phyloP scores from a whole-genome alignment of 1,140 invertebrate species.

The Zaprionus nigranus region DNA sequence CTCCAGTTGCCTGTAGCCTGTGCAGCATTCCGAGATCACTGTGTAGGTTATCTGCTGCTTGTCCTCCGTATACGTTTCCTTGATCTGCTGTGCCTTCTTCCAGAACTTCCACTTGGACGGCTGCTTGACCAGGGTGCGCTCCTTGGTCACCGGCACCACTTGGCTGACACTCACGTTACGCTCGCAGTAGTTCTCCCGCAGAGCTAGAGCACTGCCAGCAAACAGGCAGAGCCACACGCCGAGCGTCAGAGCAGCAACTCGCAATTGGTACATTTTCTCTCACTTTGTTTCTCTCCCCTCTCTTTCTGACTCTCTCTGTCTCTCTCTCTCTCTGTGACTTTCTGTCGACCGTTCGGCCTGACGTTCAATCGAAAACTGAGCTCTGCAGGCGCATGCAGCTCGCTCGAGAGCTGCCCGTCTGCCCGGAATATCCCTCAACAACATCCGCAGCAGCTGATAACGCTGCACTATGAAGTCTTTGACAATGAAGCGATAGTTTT shows the following conservation, averaged over 20 bases:
- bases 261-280: conserved; percentile 19
- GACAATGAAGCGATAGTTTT: conserved; percentile 7
- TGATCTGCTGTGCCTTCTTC: conserved; percentile 53
- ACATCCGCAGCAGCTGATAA: conserved; percentile 57
- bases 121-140: conserved; percentile 46
- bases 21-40: conserved; percentile 61
- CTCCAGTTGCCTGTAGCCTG: conserved; percentile 54
- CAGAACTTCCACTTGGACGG: conserved; percentile 61
- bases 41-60: conserved; percentile 52
- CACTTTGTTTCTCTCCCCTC: background rate
- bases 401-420: conserved; percentile 33
- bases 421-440: conserved; percentile 12
- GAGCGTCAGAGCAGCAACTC: conserved; percentile 12
- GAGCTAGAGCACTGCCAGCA: conserved; percentile 13
- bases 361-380: conserved; percentile 52
- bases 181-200: conserved; percentile 60
- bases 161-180: conserved; percentile 53
- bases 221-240: conserved; percentile 34
- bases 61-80: conserved; percentile 44
- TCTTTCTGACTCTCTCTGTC: background rate
- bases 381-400: conserved; percentile 1
- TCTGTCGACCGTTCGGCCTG: conserved; percentile 28
- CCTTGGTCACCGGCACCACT: conserved; percentile 53
- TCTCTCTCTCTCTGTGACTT: background rate
- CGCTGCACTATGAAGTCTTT: conserved; percentile 11